Evolutionary conservation across 2,888 invertebrate species (phyloP).

Genomic region (Cancer borealis): DNA sequence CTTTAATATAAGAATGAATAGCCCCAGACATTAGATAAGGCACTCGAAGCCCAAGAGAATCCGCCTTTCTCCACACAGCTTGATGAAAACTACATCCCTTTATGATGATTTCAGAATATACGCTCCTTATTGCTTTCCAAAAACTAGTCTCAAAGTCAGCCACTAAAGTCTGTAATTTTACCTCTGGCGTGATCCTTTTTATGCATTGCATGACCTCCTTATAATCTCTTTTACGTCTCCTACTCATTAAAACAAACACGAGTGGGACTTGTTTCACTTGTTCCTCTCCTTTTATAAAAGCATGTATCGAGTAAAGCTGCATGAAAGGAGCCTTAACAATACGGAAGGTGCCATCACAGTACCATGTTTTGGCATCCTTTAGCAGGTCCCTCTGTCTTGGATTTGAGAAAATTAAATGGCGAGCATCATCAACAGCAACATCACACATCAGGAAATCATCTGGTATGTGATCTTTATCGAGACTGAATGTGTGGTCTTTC

Average conservation of each 20-base stretch:
- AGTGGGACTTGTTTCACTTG: slow-evolving; percentile 24
- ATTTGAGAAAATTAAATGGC: slow-evolving; percentile 5
- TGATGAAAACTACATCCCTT: slow-evolving; percentile 40
- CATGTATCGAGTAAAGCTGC: slow-evolving; percentile 23
- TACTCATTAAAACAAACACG: slow-evolving; percentile 31
- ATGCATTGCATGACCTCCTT: slow-evolving; percentile 35
- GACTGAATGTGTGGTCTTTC: no score
- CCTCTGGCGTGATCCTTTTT: not conserved
- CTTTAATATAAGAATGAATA: slow-evolving; percentile 18
- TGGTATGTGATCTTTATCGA: slow-evolving; percentile 36
- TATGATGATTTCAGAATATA: slow-evolving; percentile 39
- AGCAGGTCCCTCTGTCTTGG: not conserved
- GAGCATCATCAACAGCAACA: not conserved
- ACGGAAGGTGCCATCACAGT: slow-evolving; percentile 36
- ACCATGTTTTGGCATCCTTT: slow-evolving; percentile 32
- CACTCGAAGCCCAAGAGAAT: slow-evolving; percentile 33
- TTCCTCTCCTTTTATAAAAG: slow-evolving; percentile 23
- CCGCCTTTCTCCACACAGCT: no score
- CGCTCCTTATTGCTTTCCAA: slow-evolving; percentile 23
- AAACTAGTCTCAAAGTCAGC: slow-evolving; percentile 45
- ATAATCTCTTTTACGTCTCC: slow-evolving; percentile 37
- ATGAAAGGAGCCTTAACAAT: not conserved
- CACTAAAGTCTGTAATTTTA: slow-evolving; percentile 18
- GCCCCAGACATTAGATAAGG: slow-evolving; percentile 18
- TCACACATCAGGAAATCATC: slow-evolving; percentile 2